Percentiles rank a stretch among this genome's conserved stretches.
Evolutionary conservation across 2,888 invertebrate genomes (phyloP).

Genomic region (Pristionchus entomophagus): DNA sequence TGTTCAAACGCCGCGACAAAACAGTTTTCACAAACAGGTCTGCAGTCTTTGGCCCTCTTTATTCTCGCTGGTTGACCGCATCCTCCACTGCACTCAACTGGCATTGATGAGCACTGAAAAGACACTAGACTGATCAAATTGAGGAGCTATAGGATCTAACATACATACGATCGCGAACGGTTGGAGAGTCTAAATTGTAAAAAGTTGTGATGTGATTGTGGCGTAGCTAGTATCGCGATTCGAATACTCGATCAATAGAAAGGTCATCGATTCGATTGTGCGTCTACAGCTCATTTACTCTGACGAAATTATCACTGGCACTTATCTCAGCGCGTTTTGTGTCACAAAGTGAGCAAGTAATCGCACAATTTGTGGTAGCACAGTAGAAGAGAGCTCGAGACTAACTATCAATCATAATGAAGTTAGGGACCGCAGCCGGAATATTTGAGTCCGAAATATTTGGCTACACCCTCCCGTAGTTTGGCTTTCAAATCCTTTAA

Average conservation of each 20-base stretch:
- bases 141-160: background rate
- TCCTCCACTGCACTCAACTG: constrained; percentile 26
- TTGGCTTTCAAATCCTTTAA: no score
- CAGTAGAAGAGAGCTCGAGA: background rate
- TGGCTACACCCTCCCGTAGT: no score
- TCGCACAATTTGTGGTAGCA: background rate
- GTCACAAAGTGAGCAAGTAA: background rate
- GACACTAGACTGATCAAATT: background rate
- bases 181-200: background rate
- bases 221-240: constrained; percentile 15
- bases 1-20: constrained; percentile 72
- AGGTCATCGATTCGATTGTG: constrained; percentile 29
- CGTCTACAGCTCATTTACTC: background rate
- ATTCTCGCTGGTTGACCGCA: constrained; percentile 55
- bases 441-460: no score
- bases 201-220: constrained; percentile 28
- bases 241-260: background rate
- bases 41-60: constrained; percentile 71
- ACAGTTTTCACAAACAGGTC: constrained; percentile 69
- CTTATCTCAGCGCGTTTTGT: constrained; percentile 13
- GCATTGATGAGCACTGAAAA: background rate
- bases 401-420: background rate
- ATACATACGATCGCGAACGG: background rate
- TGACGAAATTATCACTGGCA: constrained; percentile 28
- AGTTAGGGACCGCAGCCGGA: no score